Evolutionary conservation across 2,797 vertebrate species (phyloP).

Genomic region (Streptopelia turtur): DNA sequence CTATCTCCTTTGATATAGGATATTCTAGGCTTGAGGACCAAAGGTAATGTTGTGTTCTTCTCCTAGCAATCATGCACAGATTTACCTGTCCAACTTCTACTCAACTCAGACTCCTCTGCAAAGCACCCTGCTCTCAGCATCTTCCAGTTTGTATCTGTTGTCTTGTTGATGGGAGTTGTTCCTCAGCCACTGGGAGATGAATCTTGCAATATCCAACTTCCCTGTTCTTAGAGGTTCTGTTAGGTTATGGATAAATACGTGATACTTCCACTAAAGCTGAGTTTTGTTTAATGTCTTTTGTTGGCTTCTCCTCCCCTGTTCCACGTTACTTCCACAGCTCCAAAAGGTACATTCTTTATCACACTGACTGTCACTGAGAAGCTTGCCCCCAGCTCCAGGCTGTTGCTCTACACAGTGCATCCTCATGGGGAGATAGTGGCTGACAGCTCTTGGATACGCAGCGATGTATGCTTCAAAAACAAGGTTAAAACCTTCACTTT

Average conservation of each 20-base stretch:
- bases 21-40: neutral
- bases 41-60: neutral
- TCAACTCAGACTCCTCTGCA: neutral
- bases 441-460: conserved; percentile 79
- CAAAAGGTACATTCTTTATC: conserved; percentile 73
- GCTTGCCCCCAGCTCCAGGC: conserved; percentile 72
- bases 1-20: neutral
- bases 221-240: neutral
- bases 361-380: conserved; percentile 52
- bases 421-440: conserved; percentile 82
- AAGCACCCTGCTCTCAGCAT: neutral
- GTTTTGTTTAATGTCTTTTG: neutral
- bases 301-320: neutral
- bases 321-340: conserved; percentile 59
- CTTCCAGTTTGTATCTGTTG: neutral
- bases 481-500: conserved; percentile 74
- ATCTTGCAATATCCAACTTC: neutral
- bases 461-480: conserved; percentile 84
- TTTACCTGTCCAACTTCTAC: neutral
- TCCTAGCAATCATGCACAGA: neutral
- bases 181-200: neutral
- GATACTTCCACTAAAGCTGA: neutral
- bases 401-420: conserved; percentile 83
- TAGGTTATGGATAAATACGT: neutral
- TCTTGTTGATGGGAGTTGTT: neutral